Base-by-base conservation (phyloP, 2,113 vertebrate species). In the Callipepla californica region DNA sequence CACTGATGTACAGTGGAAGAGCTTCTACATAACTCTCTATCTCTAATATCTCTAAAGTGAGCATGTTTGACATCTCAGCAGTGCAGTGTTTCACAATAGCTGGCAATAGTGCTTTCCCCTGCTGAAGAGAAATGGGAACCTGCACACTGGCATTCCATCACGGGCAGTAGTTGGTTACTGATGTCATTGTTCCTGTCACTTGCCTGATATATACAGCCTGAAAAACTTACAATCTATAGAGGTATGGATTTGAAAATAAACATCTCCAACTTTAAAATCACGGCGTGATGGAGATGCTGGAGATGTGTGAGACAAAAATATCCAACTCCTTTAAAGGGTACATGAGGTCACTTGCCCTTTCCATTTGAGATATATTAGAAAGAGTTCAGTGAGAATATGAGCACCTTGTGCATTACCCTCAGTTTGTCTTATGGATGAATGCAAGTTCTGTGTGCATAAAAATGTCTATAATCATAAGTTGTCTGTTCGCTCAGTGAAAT, bases 201-300 rank as follows among this genome's bases (percentile, higher is more conserved):
- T 87, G 74, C 87, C 66, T 63, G 85, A 70, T 40, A 74, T 67
- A 89, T 21, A 40, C 42, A 59, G 75, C 85, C 81, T 28, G 0
- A 45, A 12, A 63, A 34, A 34, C 34, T 51, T 77, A 79, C 51
- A 57, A 28, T 67, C 85, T 47, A 17, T 1, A 51, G 34, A 82
- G 89, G 34, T 48, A 44, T 38, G 61, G 82, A 38, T 80, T 80
- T 50, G 67, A 93, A 92, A 92, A 93, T 87, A 91, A 75, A n/a
- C 76, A 87, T 67, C 84, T 38, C 50, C 63, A 89, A 25, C 51
- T 91, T 70, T 12, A 70, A 74, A 93, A 82, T 51, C 91, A 34
- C 17, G 2, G 3, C 3, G 22, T 23, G 38, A 4, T 6, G 45
- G 80, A 67, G 76, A 63, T 2, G 15, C 63, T 72, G 36, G 36